phyloP scores from a whole-genome alignment of 2,888 invertebrate species.

The Phalera bucephala region DNA sequence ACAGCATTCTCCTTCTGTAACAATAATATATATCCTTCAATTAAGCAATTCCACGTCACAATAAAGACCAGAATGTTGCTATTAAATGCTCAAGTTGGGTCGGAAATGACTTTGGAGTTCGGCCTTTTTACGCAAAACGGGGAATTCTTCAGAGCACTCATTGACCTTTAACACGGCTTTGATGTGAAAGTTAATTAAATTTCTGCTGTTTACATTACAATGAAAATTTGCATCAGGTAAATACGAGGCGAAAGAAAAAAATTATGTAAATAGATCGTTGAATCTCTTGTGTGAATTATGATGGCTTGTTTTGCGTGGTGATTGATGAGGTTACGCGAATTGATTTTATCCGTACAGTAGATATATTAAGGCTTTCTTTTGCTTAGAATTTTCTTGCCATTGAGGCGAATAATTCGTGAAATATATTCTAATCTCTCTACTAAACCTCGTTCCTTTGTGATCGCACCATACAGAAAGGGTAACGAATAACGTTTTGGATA shows the following conservation, averaged over 20 bases:
- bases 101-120: constrained; percentile 55
- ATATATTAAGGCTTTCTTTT: constrained; percentile 18
- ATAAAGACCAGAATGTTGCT: no score
- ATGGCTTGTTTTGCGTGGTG: no score
- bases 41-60: no score
- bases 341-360: constrained; percentile 23
- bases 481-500: no score
- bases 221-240: no score
- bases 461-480: no score
- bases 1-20: constrained; percentile 28
- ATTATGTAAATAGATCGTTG: constrained; percentile 23
- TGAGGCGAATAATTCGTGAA: not conserved
- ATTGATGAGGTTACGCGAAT: constrained; percentile 33
- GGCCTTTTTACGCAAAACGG: constrained; percentile 62
- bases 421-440: no score
- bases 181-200: no score
- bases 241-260: constrained; percentile 62
- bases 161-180: constrained; percentile 62
- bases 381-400: not conserved
- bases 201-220: constrained; percentile 68
- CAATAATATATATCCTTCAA: constrained; percentile 54
- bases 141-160: constrained; percentile 54
- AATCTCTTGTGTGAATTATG: no score
- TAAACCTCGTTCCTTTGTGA: no score
- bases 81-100: constrained; percentile 49